Percentiles rank a stretch among this genome's conserved stretches.
Conservation (phyloP, 2,888 invertebrate species). For the Cheilosia impressa region DNA sequence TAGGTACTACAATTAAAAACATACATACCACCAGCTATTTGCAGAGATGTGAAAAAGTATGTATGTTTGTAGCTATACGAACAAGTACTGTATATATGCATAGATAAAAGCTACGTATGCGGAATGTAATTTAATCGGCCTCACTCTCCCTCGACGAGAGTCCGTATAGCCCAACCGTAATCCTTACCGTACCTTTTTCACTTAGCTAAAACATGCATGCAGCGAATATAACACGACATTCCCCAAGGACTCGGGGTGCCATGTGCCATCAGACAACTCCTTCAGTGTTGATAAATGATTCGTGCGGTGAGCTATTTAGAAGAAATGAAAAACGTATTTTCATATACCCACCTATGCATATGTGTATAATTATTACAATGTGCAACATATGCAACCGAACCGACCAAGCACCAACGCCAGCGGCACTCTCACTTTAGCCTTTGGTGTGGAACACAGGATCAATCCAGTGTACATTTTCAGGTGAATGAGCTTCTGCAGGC, state of each 20-base stretch:
- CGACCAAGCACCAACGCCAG: conserved; percentile 29
- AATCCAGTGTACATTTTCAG: conserved; percentile 67
- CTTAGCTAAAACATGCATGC: conserved; percentile 60
- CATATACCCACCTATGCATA: conserved; percentile 3
- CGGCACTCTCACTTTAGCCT: conserved; percentile 68
- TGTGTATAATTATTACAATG: conserved; percentile 47
- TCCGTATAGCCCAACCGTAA: background rate
- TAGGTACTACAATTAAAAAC: conserved; percentile 46
- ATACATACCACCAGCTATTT: background rate
- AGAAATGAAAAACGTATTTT: conserved; percentile 42
- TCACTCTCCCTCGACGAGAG: conserved; percentile 33
- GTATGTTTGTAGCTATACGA: no score
- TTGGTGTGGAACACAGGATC: conserved; percentile 65
- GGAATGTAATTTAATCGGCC: conserved; percentile 65
- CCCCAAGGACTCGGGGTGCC: conserved; percentile 65
- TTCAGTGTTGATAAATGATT: conserved; percentile 72
- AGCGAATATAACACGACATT: conserved; percentile 47
- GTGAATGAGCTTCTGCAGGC: conserved; percentile 68
- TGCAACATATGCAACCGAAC: conserved; percentile 51
- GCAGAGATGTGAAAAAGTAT: background rate
- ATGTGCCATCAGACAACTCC: conserved; percentile 69
- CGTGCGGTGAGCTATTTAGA: conserved; percentile 70
- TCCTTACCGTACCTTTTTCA: conserved; percentile 28
- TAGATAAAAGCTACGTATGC: conserved; percentile 12
- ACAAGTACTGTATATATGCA: background rate